phyloP scores from a whole-genome alignment of 2,797 vertebrate species.

The Heliangelus exortis region DNA sequence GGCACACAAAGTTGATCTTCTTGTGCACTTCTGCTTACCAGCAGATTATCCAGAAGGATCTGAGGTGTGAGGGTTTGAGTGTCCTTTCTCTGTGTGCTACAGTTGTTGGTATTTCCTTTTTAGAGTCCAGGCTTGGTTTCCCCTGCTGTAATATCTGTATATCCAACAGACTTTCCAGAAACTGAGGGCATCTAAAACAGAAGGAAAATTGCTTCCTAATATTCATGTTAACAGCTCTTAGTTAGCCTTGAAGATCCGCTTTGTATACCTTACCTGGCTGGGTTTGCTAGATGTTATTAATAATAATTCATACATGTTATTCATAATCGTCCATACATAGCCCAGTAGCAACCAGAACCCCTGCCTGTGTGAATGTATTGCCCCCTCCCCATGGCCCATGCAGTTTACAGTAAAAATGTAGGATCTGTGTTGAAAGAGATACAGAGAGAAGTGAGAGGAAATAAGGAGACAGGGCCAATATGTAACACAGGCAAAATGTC shows the following conservation, averaged over 20 bases:
- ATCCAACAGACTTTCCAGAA: neutral
- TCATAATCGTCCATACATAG: neutral
- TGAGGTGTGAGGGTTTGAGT: neutral
- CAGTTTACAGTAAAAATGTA: neutral
- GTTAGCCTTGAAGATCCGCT: neutral
- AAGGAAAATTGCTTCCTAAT: neutral
- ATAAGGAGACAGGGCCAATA: neutral
- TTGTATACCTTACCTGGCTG: neutral
- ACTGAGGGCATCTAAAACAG: neutral
- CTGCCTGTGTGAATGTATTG: neutral
- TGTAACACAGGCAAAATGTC: neutral
- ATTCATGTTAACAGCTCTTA: neutral
- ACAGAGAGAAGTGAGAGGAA: neutral
- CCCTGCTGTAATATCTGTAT: neutral
- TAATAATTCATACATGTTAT: neutral
- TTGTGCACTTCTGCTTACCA: neutral
- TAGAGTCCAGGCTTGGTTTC: neutral
- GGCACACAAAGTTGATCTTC: rapidly evolving
- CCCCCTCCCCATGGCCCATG: neutral
- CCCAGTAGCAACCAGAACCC: neutral
- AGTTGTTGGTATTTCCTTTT: neutral
- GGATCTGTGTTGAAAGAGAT: neutral
- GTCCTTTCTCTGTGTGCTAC: neutral
- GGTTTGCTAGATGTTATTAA: neutral
- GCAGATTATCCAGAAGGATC: neutral